Evolutionary conservation across 1,140 invertebrate species (phyloP).

Genomic region (Achroia grisella): DNA sequence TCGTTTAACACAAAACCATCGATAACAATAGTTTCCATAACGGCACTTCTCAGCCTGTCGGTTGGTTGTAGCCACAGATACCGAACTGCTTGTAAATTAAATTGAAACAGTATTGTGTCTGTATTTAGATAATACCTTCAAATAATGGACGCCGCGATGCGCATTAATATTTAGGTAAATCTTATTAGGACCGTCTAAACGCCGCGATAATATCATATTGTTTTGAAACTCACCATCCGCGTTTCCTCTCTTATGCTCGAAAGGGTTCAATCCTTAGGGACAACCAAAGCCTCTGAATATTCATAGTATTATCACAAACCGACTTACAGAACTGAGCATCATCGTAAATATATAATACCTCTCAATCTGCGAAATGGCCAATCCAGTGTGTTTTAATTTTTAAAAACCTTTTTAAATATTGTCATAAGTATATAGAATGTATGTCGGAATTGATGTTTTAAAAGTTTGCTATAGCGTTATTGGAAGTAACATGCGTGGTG

Average conservation of each 20-base stretch:
- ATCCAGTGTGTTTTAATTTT: too few relatives aligned
- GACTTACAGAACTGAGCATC: constrained; percentile 43
- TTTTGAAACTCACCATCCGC: constrained; percentile 65
- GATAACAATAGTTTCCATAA: constrained; percentile 23
- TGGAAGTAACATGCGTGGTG: constrained; percentile 53
- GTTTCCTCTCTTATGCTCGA: constrained; percentile 60
- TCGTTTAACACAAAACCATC: constrained; percentile 14
- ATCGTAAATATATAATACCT: constrained; percentile 39
- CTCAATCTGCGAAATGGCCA: not conserved
- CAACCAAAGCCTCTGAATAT: constrained; percentile 47
- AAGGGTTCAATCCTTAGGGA: constrained; percentile 60
- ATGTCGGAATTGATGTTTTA: constrained; percentile 20
- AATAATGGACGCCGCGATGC: constrained; percentile 66
- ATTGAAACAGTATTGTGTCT: constrained; percentile 25
- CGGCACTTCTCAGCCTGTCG: constrained; percentile 11
- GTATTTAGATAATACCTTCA: constrained; percentile 59
- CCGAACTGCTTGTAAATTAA: constrained; percentile 20
- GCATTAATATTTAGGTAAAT: constrained; percentile 70
- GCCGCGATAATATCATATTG: constrained; percentile 70
- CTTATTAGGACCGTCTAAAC: constrained; percentile 69
- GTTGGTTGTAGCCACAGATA: constrained; percentile 3
- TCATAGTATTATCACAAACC: constrained; percentile 55
- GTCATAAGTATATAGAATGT: not conserved
- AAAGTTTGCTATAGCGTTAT: constrained; percentile 45
- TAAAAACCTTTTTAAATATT: too few relatives aligned